phyloP scores from a whole-genome alignment of 2,797 vertebrate genomes.

The Sebastes minor region DNA sequence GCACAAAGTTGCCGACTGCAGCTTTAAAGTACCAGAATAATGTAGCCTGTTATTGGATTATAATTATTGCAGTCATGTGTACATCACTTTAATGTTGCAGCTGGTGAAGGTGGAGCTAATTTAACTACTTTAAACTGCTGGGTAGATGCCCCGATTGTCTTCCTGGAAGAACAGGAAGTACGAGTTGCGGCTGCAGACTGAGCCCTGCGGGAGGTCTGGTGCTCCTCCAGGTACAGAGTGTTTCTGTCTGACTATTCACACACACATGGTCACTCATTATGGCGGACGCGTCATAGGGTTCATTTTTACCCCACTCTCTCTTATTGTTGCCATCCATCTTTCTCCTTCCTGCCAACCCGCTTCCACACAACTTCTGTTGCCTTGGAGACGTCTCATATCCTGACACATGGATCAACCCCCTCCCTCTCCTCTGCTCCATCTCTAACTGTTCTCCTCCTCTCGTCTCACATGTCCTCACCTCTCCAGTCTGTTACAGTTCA shows the following conservation, averaged over 20 bases:
- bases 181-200: slow-evolving; percentile 2
- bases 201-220: slow-evolving; percentile 35
- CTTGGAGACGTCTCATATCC: slow-evolving; percentile 71
- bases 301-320: slow-evolving; percentile 54
- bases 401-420: slow-evolving; percentile 57
- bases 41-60: neutral
- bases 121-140: neutral
- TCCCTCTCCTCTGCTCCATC: neutral
- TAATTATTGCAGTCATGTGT: too few species aligned
- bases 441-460: neutral
- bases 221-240: slow-evolving; percentile 1
- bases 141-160: neutral
- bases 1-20: too few species aligned
- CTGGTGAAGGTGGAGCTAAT: neutral
- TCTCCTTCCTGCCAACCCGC: slow-evolving; percentile 25
- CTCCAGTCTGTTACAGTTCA: slow-evolving; percentile 28
- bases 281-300: slow-evolving; percentile 16
- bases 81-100: neutral
- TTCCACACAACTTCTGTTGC: slow-evolving; percentile 64
- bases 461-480: slow-evolving; percentile 36
- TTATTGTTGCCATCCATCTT: slow-evolving; percentile 63
- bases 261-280: slow-evolving; percentile 4
- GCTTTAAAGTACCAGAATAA: neutral
- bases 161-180: slow-evolving; percentile 36
- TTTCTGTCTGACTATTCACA: neutral